Evolutionary conservation across 2,888 invertebrate species (phyloP).

Genomic region (Macrophya annulata): DNA sequence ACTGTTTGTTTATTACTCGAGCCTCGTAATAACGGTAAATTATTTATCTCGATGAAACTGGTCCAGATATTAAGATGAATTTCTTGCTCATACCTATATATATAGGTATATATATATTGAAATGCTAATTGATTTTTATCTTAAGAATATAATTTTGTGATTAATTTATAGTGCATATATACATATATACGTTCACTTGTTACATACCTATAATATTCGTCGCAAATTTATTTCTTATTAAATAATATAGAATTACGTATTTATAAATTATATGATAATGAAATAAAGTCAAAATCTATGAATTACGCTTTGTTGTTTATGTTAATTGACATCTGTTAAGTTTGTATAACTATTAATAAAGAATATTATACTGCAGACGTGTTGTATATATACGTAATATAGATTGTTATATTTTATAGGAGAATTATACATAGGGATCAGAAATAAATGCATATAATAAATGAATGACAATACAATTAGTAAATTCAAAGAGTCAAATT

Average conservation of each 20-base stretch:
- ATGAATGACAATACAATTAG: conserved; percentile 20
- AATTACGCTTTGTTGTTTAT: background rate
- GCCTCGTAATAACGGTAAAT: conserved; percentile 23
- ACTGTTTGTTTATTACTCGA: conserved; percentile 14
- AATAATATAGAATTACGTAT: background rate
- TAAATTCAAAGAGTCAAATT: conserved; percentile 78
- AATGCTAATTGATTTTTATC: background rate
- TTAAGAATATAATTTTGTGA: background rate
- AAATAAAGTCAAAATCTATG: background rate
- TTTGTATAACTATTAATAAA: background rate
- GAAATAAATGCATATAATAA: conserved; percentile 6
- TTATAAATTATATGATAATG: background rate
- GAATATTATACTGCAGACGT: too few species aligned
- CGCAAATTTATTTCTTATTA: background rate
- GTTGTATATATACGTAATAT: too few species aligned
- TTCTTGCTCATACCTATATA: too few species aligned
- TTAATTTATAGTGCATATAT: background rate
- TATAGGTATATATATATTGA: too few species aligned
- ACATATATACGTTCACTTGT: background rate
- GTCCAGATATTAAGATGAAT: background rate
- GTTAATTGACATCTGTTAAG: background rate
- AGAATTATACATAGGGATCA: background rate
- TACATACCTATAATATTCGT: background rate
- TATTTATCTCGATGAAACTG: background rate
- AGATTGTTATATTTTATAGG: background rate